phyloP scores from a whole-genome alignment of 2,888 invertebrate species.

The Cancer borealis region DNA sequence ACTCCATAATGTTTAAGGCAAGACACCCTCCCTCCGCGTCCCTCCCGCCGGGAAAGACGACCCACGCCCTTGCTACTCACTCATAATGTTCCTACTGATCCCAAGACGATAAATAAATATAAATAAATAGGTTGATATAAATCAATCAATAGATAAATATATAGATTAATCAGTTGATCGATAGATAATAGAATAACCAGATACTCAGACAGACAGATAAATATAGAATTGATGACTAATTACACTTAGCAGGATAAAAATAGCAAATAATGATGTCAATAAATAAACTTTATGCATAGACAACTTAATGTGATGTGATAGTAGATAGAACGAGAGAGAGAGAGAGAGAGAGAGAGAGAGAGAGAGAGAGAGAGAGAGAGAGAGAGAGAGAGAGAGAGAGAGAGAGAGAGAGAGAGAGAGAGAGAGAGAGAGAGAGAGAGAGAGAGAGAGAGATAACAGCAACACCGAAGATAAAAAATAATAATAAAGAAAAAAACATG shows the following conservation, averaged over 20 bases:
- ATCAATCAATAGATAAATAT: background rate
- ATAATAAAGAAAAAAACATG: background rate
- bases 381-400: no score
- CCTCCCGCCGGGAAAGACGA: background rate
- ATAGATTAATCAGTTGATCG: background rate
- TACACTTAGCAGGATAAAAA: background rate
- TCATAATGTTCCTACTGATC: constrained; percentile 63
- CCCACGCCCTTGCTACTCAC: background rate
- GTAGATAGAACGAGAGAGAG: no score
- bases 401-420: background rate
- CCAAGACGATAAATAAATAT: background rate
- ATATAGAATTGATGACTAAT: background rate
- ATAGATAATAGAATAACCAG: background rate
- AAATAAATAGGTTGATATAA: no score
- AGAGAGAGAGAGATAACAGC: background rate
- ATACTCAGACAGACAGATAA: background rate
- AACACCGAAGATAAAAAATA: background rate
- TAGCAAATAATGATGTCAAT: background rate
- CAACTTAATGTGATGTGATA: no score
- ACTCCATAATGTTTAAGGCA: background rate
- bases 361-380: background rate
- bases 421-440: no score
- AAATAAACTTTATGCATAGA: background rate
- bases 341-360: background rate
- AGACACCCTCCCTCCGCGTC: background rate